Evolutionary conservation across 2,113 vertebrate genomes (phyloP).

Genomic region (Campylomormyrus tamandua): DNA sequence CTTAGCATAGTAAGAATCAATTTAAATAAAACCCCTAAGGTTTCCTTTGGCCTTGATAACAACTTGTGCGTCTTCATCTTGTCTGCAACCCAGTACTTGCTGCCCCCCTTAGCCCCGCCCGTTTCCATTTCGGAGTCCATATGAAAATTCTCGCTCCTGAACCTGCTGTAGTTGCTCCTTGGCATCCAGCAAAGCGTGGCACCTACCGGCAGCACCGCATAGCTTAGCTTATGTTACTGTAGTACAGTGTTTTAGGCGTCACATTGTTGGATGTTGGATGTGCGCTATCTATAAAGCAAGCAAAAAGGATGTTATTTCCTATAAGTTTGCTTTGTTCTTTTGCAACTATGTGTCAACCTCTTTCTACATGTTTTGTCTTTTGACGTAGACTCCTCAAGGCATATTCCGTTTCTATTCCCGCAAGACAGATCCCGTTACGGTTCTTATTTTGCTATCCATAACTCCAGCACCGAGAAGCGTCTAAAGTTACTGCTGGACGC

Average conservation of each 20-base stretch:
- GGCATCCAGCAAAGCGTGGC: background rate
- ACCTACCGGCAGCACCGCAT: background rate
- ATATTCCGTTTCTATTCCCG: background rate
- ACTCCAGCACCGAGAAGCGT: background rate
- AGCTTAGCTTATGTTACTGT: background rate
- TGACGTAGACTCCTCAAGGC: background rate
- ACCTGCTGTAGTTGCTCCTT: background rate
- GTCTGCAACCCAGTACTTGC: too few species aligned
- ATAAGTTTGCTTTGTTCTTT: background rate
- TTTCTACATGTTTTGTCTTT: background rate
- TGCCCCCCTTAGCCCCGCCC: too few species aligned
- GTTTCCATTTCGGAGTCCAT: too few species aligned
- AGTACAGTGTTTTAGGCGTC: background rate
- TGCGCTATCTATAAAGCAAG: background rate
- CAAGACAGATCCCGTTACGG: background rate
- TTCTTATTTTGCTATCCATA: background rate
- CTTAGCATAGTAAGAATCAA: background rate
- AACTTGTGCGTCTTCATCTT: background rate
- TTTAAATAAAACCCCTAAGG: background rate
- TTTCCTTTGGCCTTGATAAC: background rate
- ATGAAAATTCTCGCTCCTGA: background rate
- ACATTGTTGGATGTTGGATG: background rate
- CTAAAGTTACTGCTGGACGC: background rate
- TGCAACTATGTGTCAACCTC: background rate
- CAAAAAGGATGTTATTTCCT: background rate